Conservation (phyloP, 2,888 invertebrate genomes). For the Agrilus mali region DNA sequence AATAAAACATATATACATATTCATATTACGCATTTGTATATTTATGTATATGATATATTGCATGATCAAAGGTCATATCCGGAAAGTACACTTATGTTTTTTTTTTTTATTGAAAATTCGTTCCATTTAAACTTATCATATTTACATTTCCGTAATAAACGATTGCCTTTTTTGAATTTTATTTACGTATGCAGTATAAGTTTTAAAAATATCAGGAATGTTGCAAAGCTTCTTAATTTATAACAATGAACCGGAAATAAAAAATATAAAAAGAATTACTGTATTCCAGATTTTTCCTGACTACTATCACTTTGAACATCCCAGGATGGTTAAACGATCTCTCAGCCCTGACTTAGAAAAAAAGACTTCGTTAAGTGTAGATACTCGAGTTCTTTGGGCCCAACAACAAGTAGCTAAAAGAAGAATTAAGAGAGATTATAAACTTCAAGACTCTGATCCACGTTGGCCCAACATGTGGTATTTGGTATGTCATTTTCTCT, state of each 20-base stretch:
- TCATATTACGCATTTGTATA: no score
- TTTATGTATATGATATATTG: no score
- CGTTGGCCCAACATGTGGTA: slow-evolving; percentile 97
- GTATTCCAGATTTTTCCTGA: slow-evolving; percentile 70
- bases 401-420: slow-evolving; percentile 70
- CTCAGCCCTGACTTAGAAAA: slow-evolving; percentile 54
- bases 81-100: no score
- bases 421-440: slow-evolving; percentile 62
- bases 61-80: no score
- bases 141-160: no score
- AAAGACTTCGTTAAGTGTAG: slow-evolving; percentile 56
- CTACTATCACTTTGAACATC: slow-evolving; percentile 77
- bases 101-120: no score
- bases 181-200: no score
- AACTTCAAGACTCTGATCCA: slow-evolving; percentile 55
- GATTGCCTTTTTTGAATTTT: not conserved
- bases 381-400: slow-evolving; percentile 70
- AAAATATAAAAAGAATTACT: no score
- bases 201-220: no score
- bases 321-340: slow-evolving; percentile 66
- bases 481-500: slow-evolving; percentile 56
- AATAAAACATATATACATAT: no score
- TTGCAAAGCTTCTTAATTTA: no score
- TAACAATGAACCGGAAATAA: no score
- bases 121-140: slow-evolving; percentile 4